Percentiles rank a stretch among this genome's conserved stretches.
Conservation (phyloP, 1,140 invertebrate species). For the Monomorium pharaonis region DNA sequence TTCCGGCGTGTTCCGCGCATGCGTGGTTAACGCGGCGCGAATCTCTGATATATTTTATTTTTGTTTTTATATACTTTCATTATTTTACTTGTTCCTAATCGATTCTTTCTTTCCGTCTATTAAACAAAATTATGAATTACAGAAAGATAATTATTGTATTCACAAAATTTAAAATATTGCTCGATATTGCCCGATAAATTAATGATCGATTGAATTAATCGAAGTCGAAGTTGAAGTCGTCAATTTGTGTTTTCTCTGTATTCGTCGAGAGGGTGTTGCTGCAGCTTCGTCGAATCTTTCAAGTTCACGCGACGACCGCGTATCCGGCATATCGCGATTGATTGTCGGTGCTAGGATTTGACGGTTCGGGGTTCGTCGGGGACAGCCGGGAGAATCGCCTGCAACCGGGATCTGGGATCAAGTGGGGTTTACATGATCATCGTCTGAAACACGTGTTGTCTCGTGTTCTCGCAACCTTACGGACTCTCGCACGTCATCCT, state of each 20-base stretch:
- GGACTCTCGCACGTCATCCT: background rate
- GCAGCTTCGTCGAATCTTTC: background rate
- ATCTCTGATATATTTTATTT: background rate
- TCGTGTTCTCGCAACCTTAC: background rate
- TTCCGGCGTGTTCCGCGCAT: slow-evolving; percentile 62
- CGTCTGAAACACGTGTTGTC: background rate
- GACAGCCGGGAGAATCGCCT: too few relatives aligned
- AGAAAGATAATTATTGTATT: too few relatives aligned
- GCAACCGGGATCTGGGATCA: background rate
- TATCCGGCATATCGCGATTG: background rate
- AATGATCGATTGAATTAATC: too few relatives aligned
- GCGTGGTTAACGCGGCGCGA: slow-evolving; percentile 27
- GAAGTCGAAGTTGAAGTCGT: background rate
- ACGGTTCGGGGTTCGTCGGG: background rate
- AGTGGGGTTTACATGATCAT: background rate
- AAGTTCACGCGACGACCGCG: background rate
- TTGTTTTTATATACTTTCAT: too few relatives aligned
- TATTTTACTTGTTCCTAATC: too few relatives aligned
- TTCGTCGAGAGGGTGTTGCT: background rate
- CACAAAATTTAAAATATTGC: too few relatives aligned
- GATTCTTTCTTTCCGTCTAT: too few relatives aligned
- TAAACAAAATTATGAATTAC: too few relatives aligned
- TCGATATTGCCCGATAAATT: too few relatives aligned
- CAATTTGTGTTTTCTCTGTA: background rate
- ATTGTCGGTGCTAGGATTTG: background rate